Evolutionary conservation across 1,140 invertebrate species (phyloP), one percentile per base, ranked within the genome.

Genomic region (Neelides sp.): DNA sequence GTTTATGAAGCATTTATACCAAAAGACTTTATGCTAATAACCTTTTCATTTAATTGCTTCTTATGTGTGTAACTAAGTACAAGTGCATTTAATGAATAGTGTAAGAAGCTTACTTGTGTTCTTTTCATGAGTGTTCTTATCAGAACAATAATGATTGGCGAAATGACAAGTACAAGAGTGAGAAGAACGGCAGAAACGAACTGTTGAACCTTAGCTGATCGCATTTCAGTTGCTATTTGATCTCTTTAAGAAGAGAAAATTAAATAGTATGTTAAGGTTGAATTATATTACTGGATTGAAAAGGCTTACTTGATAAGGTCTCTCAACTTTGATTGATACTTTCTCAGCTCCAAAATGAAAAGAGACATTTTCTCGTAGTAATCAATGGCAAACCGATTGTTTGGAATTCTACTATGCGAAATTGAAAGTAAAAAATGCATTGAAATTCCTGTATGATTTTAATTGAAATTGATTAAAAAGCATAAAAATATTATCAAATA

Each of bases 111-210:
- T 24, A 64, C 64, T 67, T 75, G 70, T 48, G 75, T 72, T 3
- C 72, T 75, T 13, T 63, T 57, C 0, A 73, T 70, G 1, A 70
- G 69, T 47, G 74, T 71, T 26, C 64, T 57, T 2, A 76, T 64
- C 2, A 76, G 61, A 20, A 71, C 52, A 7, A 76, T 67, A 22
- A 76, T 69, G 12, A 73, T 57, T 0, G 74, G 74, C 0, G 71
- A 70, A 4, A 73, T 69, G 12, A 70, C 46, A 3, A 75, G 56
- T 4, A 75, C 71, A 0, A 73, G 28, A 1, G 64, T 57, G 0
- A 75, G 61, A 4, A 75, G 59, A 0, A 58, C 62, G 1, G 72
- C 64, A 0, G 71, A 69, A 2, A 71, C 58, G 0, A 57, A 62
- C 13, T 72, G 65, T 7, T 62, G 40, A 15, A 47, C 23, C 34